Conservation (phyloP, 2,113 vertebrate genomes). For the Poeciliopsis turrubarensis region DNA sequence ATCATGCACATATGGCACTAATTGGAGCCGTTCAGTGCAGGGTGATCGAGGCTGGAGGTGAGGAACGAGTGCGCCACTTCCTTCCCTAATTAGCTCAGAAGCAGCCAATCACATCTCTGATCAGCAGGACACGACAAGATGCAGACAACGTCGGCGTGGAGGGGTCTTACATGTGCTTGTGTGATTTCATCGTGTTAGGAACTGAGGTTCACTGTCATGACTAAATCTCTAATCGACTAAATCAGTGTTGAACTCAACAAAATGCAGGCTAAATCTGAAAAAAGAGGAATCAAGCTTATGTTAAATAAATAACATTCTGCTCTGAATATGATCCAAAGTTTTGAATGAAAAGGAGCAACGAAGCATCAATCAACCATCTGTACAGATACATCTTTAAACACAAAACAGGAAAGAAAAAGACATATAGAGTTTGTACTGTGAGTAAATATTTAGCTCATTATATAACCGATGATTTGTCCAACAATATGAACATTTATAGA, state of each 20-base stretch:
- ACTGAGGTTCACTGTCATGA: not conserved
- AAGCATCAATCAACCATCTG: no score
- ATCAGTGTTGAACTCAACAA: not conserved
- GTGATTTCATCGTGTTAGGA: not conserved
- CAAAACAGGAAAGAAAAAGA: no score
- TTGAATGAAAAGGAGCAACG: no score
- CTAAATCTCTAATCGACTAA: not conserved
- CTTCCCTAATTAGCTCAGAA: conserved; percentile 62
- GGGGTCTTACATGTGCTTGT: conserved; percentile 3
- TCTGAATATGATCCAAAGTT: no score
- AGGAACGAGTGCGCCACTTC: conserved; percentile 65
- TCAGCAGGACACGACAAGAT: conserved; percentile 30
- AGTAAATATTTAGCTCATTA: no score
- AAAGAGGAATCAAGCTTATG: no score
- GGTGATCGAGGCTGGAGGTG: conserved; percentile 60
- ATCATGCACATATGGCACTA: conserved; percentile 66
- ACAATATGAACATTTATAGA: no score
- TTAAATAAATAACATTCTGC: no score
- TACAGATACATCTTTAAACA: no score
- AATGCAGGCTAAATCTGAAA: not conserved
- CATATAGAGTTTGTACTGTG: no score
- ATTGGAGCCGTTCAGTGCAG: conserved; percentile 69
- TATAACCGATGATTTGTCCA: no score
- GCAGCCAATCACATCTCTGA: conserved; percentile 50
- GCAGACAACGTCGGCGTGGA: conserved; percentile 4